phyloP scores from a whole-genome alignment of 2,113 vertebrate genomes.

The Heloderma charlesbogerti region DNA sequence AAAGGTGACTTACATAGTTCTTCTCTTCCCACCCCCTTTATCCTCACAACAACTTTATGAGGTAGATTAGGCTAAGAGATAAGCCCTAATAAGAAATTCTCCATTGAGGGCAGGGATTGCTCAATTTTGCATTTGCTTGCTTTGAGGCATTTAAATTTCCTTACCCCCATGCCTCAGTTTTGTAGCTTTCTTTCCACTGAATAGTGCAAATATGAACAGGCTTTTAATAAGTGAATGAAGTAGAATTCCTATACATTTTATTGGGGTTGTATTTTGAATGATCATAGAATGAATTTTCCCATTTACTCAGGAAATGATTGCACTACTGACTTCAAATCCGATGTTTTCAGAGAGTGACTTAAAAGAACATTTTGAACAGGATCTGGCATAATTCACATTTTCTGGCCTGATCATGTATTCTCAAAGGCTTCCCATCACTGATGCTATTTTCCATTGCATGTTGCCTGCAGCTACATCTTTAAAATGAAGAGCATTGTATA shows the following conservation, averaged over 20 bases:
- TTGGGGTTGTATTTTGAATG: slow-evolving; percentile 49
- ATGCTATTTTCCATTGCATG: slow-evolving; percentile 26
- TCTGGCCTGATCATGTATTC: slow-evolving; percentile 30
- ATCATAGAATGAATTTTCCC: slow-evolving; percentile 54
- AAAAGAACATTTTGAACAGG: slow-evolving; percentile 47
- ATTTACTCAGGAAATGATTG: slow-evolving; percentile 48
- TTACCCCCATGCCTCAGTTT: background rate
- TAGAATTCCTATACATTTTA: slow-evolving; percentile 53
- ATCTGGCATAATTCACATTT: slow-evolving; percentile 43
- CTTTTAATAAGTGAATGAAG: slow-evolving; percentile 53
- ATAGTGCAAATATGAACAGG: slow-evolving; percentile 41
- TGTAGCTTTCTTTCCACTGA: background rate
- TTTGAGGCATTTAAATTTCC: background rate
- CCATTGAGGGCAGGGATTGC: no score
- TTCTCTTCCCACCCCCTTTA: background rate
- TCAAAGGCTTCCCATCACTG: slow-evolving; percentile 13
- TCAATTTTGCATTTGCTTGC: background rate
- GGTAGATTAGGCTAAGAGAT: background rate
- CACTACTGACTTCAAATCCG: slow-evolving; percentile 46
- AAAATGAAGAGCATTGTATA: slow-evolving; percentile 37
- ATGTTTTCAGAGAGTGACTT: slow-evolving; percentile 56
- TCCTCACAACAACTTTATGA: background rate
- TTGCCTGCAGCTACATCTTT: slow-evolving; percentile 35
- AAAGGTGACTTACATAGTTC: background rate
- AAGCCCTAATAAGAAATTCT: background rate